Base-by-base conservation (phyloP, 2,113 vertebrate genomes). In the Nanorana parkeri region DNA sequence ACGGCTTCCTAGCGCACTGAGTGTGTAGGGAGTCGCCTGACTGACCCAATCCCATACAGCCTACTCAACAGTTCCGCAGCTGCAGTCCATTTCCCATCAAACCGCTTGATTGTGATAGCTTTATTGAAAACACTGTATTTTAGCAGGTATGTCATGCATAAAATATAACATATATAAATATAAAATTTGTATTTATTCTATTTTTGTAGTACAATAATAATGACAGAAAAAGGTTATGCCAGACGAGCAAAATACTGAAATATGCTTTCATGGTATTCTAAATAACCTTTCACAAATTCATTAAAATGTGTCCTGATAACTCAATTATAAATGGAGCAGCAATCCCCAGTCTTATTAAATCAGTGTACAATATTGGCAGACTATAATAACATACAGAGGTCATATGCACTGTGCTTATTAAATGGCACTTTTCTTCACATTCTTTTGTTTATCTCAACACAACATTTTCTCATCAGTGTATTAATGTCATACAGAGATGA, bases 371-470 rank as follows among this genome's bases (percentile, higher is more conserved):
- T 69, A 52, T 51, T 69, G 41, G 15, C 21, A 69, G 26, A 72
- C 21, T 52, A 47, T 69, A 26, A 54, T 71, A 52, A 52, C 7
- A 21, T 71, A 26, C 47, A 71, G 52, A 55, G 47, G 68, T 72
- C 51, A 55, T 54, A 23, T 55, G 47, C 13, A 72, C 17, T 23
- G 54, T 2, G 15, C 17, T 17, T 54, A 54, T 72, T 28, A 55
- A 72, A 72, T 26, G 23, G 26, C 17, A 19, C 7, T 28, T 55
- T 1, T 55, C 7, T 7, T 55, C 17, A 54, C 17, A 28, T 55
- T 24, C 19, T 51, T 36, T 71, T 72, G 68, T 26, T 21, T 52
- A 52, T 52, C 68, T 24, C 21, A 69, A 26, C 10, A 26, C 68
- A 24, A 3, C 52, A 52, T 69, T 1, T 52, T 69, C 52, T 69